Base-by-base conservation (phyloP, 2,888 invertebrate species). In the Hyposoter dolosus region DNA sequence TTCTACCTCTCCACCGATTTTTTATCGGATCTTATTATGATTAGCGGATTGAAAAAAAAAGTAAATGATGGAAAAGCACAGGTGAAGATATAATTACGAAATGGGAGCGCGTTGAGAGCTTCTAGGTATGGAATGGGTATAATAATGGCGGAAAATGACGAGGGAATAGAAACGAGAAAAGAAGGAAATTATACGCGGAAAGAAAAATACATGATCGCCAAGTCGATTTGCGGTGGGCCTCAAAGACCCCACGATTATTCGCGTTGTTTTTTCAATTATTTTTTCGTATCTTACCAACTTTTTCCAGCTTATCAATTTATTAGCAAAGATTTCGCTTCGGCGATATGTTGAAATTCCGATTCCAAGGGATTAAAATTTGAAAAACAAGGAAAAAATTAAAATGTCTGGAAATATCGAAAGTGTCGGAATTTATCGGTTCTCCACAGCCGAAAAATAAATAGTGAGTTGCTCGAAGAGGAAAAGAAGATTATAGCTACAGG, bases 351-450 rank as follows among this genome's bases (percentile, higher is more conserved):
- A 23, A 60, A 60, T 60, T 28, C 28, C 23, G 23, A 28, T 28
- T 4, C 12, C 10, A 12, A 10, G 10, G 4, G 23, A 10, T 23
- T 1, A 12, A 28, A 60, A 60, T 28, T 3, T 12, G 1, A 10
- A 23, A 12, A 60, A 60, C 28, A 1, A 28, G 10, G 10, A 60
- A 28, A 60, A 28, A 60, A 28, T 4, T 1, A 15, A 60, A 53
- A 28, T 0, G 4, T 28, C 28, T 23, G 4, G 23, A 56, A 47
- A 69, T 32, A 68, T 65, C 74, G 35, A 56, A 3, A 50, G 32
- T 65, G 65, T 69, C 69, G n/a, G 45, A 74, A 53, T 81, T 86
- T 77, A 50, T 60, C 72, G 68, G 71, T 80, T 32, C n/a, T 15
- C 56, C 32, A 45, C 32, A 40, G 7, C n/a, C 7, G 23, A 60